Percentiles rank a stretch among this genome's conserved stretches.
phyloP scores from a whole-genome alignment of 2,888 invertebrate genomes.

The Sialis lutaria region DNA sequence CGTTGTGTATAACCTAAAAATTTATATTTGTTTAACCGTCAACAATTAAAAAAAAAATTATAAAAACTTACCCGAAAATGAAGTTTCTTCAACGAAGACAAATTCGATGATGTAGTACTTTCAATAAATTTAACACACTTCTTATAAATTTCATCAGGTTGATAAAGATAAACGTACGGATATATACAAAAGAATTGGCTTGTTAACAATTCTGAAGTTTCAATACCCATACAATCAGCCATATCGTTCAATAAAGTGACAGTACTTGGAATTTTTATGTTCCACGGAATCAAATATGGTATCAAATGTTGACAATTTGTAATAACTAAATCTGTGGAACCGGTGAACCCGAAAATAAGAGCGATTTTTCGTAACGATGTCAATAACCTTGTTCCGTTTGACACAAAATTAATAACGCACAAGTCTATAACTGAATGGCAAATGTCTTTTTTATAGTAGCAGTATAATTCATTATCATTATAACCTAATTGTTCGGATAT shows the following conservation, averaged over 20 bases:
- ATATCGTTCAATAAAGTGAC: conserved; percentile 45
- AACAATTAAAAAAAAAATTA: conserved; percentile 1
- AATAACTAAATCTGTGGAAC: conserved; percentile 47
- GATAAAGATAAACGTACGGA: conserved; percentile 47
- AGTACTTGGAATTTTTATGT: conserved; percentile 35
- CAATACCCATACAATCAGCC: conserved; percentile 35
- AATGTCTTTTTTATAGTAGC: conserved; percentile 41
- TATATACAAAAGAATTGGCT: conserved; percentile 54
- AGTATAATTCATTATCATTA: conserved; percentile 38
- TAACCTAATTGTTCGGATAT: conserved; percentile 34
- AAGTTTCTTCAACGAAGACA: conserved; percentile 39
- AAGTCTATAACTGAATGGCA: conserved; percentile 35
- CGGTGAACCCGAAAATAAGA: conserved; percentile 48
- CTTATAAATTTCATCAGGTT: conserved; percentile 35
- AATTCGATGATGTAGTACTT: conserved; percentile 34
- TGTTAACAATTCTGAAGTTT: conserved; percentile 39
- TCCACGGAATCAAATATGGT: conserved; percentile 41
- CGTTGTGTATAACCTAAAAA: conserved; percentile 39
- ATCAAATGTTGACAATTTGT: conserved; percentile 52
- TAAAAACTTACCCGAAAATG: conserved; percentile 34
- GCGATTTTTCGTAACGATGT: conserved; percentile 41
- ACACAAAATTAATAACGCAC: conserved; percentile 37
- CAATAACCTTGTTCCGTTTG: conserved; percentile 35
- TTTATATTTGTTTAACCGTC: not conserved
- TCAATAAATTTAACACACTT: conserved; percentile 45